Conservation (phyloP, 2,888 invertebrate species). For the Cataglyphis livida region DNA sequence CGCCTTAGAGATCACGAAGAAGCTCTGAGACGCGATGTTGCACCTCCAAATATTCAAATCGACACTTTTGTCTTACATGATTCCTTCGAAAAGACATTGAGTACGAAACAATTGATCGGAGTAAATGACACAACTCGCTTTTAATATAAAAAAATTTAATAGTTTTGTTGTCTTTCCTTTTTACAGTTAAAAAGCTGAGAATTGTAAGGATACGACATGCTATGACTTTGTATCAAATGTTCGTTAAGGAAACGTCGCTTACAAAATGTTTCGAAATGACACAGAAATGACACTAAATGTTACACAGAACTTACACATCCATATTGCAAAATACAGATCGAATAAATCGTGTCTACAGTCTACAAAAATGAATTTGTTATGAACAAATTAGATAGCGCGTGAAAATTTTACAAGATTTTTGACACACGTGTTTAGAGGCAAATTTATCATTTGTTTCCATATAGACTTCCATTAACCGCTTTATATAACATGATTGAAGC, state of each 20-base stretch:
- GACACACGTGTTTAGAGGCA: neutral
- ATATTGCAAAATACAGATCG: neutral
- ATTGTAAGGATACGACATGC: neutral
- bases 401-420: neutral
- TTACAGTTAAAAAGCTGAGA: neutral
- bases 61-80: slow-evolving; percentile 18
- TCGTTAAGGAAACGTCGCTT: neutral
- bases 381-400: slow-evolving; percentile 14
- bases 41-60: slow-evolving; percentile 1
- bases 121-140: neutral
- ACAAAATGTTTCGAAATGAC: neutral
- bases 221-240: neutral
- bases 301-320: neutral
- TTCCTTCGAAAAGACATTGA: slow-evolving; percentile 29
- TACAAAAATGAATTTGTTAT: neutral
- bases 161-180: neutral
- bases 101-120: neutral
- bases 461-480: slow-evolving; percentile 1
- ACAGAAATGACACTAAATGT: neutral
- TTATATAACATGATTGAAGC: neutral
- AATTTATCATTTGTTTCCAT: slow-evolving; percentile 43
- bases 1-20: slow-evolving; percentile 55
- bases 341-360: neutral
- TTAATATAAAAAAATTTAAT: neutral
- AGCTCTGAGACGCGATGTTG: slow-evolving; percentile 70